These are phyloP conservation scores for Epizoanthus fatuus DNA, from an alignment of 92 coral and sea anemone species.

Conservation along the genomic window DNA sequence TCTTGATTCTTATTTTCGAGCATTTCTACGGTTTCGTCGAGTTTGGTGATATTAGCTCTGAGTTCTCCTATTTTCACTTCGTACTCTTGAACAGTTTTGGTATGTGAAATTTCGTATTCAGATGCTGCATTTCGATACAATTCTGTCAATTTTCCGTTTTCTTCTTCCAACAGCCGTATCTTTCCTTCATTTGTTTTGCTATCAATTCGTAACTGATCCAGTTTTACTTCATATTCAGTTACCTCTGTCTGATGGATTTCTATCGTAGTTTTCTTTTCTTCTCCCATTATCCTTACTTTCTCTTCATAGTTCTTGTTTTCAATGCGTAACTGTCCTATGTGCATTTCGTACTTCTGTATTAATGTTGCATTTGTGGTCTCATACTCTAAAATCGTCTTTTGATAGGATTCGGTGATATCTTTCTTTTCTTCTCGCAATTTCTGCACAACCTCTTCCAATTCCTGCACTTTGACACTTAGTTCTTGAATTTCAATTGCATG, in stretches of 20 bases:
- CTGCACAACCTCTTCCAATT: not conserved
- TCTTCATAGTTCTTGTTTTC: not conserved
- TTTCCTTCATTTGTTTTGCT: not conserved
- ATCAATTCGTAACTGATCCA: not conserved
- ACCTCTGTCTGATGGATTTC: not conserved
- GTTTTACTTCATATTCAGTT: not conserved
- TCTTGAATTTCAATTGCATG: not conserved
- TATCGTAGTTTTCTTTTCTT: not conserved
- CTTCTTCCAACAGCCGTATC: not conserved
- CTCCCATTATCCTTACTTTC: constrained; percentile 1
- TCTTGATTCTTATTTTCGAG: not conserved
- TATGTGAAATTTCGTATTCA: not conserved
- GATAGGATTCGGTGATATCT: not conserved
- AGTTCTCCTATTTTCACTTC: not conserved
- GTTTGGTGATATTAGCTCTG: not conserved
- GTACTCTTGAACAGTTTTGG: constrained; percentile 1
- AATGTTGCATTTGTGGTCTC: not conserved
- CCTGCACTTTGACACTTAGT: not conserved
- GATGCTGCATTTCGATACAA: not conserved
- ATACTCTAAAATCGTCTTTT: not conserved
- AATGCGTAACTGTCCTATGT: not conserved
- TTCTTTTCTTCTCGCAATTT: not conserved
- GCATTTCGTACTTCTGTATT: constrained; percentile 3
- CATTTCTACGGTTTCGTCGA: not conserved
- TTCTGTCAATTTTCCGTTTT: not conserved